These are phyloP conservation scores for Halcyon badia DNA, from an alignment of 2,797 vertebrate species.

Conservation along the genomic window DNA sequence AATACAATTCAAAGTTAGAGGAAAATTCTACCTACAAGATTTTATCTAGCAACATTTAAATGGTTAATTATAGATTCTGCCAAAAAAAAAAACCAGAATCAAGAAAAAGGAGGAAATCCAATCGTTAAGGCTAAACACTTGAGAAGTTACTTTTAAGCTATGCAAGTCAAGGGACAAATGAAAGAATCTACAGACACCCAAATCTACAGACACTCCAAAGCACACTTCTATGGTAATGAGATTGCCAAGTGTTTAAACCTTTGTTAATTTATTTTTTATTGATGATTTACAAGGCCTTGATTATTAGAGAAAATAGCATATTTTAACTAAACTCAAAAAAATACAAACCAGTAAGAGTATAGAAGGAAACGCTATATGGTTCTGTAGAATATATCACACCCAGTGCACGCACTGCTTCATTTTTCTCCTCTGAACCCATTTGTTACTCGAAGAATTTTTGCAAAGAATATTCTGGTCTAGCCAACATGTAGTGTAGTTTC, in stretches of 20 bases:
- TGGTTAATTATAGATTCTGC: neutral
- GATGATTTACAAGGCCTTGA: constrained; percentile 84
- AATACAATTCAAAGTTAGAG: neutral
- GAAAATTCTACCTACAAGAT: neutral
- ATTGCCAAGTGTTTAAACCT: constrained; percentile 61
- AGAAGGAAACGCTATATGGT: constrained; percentile 68
- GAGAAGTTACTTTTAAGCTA: neutral
- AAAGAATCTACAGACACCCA: neutral
- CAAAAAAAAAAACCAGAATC: neutral
- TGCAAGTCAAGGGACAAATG: constrained; percentile 17
- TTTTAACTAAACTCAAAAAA: constrained; percentile 78
- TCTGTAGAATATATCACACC: constrained; percentile 66
- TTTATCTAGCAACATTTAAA: neutral
- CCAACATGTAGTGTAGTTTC: constrained; percentile 57
- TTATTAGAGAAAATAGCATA: constrained; percentile 85
- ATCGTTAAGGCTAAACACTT: constrained; percentile 4
- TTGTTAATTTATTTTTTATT: constrained; percentile 78
- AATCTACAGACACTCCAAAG: neutral
- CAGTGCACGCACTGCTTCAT: constrained; percentile 51
- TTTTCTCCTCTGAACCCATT: constrained; percentile 55
- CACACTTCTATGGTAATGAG: constrained; percentile 1
- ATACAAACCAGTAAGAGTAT: constrained; percentile 64
- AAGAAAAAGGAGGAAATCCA: neutral
- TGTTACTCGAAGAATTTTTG: constrained; percentile 34
- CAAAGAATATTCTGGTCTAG: constrained; percentile 58